Evolutionary conservation across 2,888 invertebrate genomes (phyloP), one percentile per base, ranked within the genome.

Genomic region (Euclidia mi): DNA sequence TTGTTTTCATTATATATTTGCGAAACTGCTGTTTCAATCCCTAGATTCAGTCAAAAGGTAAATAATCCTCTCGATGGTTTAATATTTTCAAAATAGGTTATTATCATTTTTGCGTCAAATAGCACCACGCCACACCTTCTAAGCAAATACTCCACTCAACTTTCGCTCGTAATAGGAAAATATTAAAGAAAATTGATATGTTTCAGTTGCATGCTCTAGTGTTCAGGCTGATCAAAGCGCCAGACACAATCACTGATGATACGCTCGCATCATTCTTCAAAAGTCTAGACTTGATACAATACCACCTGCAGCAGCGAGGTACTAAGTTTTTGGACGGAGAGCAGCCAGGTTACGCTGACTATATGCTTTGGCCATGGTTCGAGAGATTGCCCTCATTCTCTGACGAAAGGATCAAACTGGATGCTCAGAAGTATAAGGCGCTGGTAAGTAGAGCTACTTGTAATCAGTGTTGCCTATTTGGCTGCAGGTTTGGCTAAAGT

Each of bases 331-430:
- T 97, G 61, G 87, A 79, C 41, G 97, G 97, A 0, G 88, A 79
- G 2, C 95, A 95, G 56, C 97, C 97, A 0, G 97, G 97, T 7
- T 97, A 96, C 95, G 90, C 96, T 11, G 98, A 98, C 82, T 97
- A 97, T 72, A 97, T 98, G 97, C 97, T 97, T 71, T 98, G 98
- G 97, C 98, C 98, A 0, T 98, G 97, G 97, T 96, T 97, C 71
- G 98, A 98, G 86, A 93, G 96, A 71, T 78, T 96, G 0, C 92
- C 95, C 1, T 28, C 45, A 0, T 82, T 92, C 56, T 80, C 95
- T 0, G 92, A 95, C 12, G 94, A 95, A 7, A 89, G 90, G 31
- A 88, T 92, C 56, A 79, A 87, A 53, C 90, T 96, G 65, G 95
- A 95, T 41, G 86, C 87, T 6, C 89, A 95, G 4, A 95, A 95